These are phyloP conservation scores for Platyrinchus mystaceus DNA, from an alignment of 2,797 vertebrate species.

Conservation along the genomic window DNA sequence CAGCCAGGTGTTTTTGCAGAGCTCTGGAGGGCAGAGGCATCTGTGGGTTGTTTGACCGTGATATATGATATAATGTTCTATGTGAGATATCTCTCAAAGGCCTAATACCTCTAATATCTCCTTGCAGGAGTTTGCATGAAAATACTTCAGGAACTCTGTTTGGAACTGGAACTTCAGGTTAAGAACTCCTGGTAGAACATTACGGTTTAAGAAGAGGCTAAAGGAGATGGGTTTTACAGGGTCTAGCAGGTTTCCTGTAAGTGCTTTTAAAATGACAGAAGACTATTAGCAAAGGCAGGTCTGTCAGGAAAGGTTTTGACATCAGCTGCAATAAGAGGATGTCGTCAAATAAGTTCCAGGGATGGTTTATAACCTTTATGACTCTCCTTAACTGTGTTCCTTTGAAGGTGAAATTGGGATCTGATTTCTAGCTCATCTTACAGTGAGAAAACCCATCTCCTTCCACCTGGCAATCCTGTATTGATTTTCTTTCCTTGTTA, in stretches of 20 bases:
- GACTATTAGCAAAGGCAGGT: not conserved
- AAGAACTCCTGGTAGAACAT: not conserved
- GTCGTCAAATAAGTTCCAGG: not conserved
- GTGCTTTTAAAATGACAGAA: not conserved
- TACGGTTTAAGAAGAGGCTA: not conserved
- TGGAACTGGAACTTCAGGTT: not conserved
- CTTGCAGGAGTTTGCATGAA: not conserved
- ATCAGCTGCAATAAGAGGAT: not conserved
- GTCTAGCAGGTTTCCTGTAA: not conserved
- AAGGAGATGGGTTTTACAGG: not conserved
- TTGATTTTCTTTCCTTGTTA: conserved; percentile 33
- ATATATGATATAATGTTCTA: not conserved
- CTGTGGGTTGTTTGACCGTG: not conserved
- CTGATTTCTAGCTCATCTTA: not conserved
- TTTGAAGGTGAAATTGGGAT: not conserved
- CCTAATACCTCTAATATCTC: not conserved
- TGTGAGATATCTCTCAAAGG: not conserved
- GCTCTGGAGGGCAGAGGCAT: not conserved
- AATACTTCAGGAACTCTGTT: not conserved
- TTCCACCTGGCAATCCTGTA: not conserved
- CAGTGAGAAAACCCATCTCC: not conserved
- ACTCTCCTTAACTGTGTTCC: not conserved
- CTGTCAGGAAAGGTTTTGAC: not conserved
- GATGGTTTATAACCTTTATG: not conserved
- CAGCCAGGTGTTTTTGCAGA: not conserved